A percentile compares a stretch with the other conserved stretches of the same genome.
Conservation (phyloP, 2,113 vertebrate genomes). For the Cryptomyrus ogoouensis region DNA sequence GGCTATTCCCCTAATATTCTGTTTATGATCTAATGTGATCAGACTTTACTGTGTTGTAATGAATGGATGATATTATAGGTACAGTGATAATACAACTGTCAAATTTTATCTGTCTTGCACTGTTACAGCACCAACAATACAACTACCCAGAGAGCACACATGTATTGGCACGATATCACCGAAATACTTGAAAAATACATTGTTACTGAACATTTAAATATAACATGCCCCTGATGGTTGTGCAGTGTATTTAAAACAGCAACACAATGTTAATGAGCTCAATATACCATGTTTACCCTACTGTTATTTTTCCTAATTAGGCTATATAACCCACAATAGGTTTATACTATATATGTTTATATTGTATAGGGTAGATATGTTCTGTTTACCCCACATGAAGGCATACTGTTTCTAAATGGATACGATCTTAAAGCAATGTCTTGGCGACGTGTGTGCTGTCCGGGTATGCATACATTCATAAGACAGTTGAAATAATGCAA, state of each 20-base stretch:
- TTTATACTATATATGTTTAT: not conserved
- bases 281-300: not conserved
- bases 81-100: not conserved
- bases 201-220: not conserved
- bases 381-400: not conserved
- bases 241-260: not conserved
- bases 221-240: not conserved
- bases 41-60: not conserved
- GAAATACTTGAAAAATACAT: not conserved
- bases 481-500: not conserved
- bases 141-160: not conserved
- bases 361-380: not conserved
- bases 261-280: not conserved
- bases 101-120: not conserved
- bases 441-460: not conserved
- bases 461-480: not conserved
- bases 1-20: not conserved
- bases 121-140: not conserved
- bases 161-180: not conserved
- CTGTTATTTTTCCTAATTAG: not conserved
- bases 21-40: not conserved
- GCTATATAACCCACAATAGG: not conserved
- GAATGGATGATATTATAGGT: not conserved
- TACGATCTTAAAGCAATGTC: not conserved
- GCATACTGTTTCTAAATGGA: not conserved